These are phyloP conservation scores for Leuctra nigra DNA, from an alignment of 2,888 invertebrate species.

Conservation along the genomic window DNA sequence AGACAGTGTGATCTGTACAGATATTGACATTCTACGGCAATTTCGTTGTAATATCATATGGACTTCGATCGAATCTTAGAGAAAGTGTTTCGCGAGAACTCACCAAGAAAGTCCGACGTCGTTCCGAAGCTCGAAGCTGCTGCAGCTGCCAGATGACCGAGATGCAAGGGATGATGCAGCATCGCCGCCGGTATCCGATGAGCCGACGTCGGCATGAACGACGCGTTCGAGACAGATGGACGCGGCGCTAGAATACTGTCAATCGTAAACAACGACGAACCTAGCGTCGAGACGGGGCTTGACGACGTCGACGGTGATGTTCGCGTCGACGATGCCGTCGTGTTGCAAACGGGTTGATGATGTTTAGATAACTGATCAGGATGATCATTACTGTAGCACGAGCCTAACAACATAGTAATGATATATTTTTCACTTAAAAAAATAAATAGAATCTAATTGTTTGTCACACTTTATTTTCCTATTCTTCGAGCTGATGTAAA, in stretches of 20 bases:
- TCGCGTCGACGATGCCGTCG: constrained; percentile 10
- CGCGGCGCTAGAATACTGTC: constrained; percentile 78
- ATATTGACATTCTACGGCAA: too few species aligned
- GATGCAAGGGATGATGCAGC: constrained; percentile 49
- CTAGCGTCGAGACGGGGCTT: constrained; percentile 44
- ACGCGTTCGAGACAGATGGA: constrained; percentile 45
- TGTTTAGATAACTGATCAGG: constrained; percentile 17
- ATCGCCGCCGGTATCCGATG: constrained; percentile 38
- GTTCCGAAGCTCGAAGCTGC: constrained; percentile 56
- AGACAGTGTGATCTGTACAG: too few species aligned
- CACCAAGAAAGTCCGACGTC: constrained; percentile 68
- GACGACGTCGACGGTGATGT: constrained; percentile 35
- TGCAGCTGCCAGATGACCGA: constrained; percentile 57
- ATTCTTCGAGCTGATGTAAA: too few species aligned
- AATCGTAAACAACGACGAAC: constrained; percentile 67
- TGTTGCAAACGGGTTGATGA: constrained; percentile 4
- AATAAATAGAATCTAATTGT: too few species aligned
- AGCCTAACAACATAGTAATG: constrained; percentile 21
- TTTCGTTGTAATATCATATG: too few species aligned
- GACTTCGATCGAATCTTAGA: too few species aligned
- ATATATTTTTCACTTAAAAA: neutral
- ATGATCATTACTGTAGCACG: constrained; percentile 20
- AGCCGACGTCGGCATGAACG: constrained; percentile 31
- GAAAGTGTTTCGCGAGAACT: constrained; percentile 35
- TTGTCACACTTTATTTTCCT: too few species aligned